Conservation (phyloP, 2,113 vertebrate species). For the Ceyx cyanopectus region DNA sequence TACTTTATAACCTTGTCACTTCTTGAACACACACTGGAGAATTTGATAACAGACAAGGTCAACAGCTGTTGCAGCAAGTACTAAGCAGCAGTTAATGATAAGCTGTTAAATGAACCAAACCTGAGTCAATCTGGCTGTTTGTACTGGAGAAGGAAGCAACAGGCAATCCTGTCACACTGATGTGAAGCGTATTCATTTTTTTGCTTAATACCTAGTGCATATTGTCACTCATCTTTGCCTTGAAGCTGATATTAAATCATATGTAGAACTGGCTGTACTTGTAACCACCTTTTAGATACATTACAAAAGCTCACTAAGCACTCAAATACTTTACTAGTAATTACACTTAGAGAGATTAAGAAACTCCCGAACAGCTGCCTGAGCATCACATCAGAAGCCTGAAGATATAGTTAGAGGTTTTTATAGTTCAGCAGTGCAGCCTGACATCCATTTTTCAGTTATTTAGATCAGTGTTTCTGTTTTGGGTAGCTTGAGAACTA, state of each 20-base stretch:
- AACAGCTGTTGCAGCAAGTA: not conserved
- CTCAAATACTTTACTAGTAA: not conserved
- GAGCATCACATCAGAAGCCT: conserved; percentile 3
- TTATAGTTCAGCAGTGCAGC: not conserved
- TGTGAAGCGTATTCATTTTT: not conserved
- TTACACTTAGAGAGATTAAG: not conserved
- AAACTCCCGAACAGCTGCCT: conserved; percentile 12
- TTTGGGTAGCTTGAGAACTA: not conserved
- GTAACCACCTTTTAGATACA: not conserved
- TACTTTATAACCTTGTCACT: not conserved
- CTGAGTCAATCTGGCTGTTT: not conserved
- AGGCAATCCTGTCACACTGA: not conserved
- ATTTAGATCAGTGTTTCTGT: not conserved
- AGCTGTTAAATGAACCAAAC: not conserved
- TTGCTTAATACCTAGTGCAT: not conserved
- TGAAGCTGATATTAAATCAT: not conserved
- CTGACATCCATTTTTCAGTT: not conserved
- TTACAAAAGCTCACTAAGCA: not conserved
- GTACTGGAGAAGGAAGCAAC: not conserved
- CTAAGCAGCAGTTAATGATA: not conserved
- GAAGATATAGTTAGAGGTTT: not conserved
- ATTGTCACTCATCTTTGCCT: not conserved
- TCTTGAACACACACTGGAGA: not conserved
- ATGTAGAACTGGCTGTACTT: not conserved
- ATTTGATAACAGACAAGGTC: not conserved